Evolutionary conservation across 2,888 invertebrate species (phyloP).

Genomic region (Psococerastis gibbosa): DNA sequence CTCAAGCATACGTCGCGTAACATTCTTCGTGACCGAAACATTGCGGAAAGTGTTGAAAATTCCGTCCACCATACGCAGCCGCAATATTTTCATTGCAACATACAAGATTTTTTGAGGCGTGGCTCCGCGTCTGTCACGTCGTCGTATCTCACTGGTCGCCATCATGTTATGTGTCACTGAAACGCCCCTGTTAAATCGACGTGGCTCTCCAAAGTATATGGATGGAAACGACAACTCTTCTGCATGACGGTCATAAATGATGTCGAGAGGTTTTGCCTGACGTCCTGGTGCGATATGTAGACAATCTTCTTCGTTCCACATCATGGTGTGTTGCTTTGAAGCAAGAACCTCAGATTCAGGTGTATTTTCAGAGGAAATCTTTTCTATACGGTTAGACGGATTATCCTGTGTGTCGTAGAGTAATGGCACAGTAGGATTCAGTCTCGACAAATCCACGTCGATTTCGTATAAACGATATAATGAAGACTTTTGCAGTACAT

Average conservation of each 20-base stretch:
- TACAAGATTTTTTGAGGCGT: constrained; percentile 17
- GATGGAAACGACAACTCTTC: constrained; percentile 25
- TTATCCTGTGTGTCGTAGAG: background rate
- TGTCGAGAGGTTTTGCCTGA: constrained; percentile 19
- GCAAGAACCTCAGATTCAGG: constrained; percentile 19
- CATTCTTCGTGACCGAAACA: constrained; percentile 19
- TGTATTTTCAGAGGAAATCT: constrained; percentile 14
- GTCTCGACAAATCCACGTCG: background rate
- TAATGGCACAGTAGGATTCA: no score
- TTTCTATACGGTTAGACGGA: background rate
- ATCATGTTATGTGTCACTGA: constrained; percentile 16
- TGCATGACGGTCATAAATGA: constrained; percentile 24
- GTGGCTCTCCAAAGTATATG: constrained; percentile 23
- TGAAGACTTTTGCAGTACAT: constrained; percentile 10
- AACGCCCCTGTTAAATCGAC: constrained; percentile 19
- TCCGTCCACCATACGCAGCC: constrained; percentile 16
- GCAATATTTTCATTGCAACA: constrained; percentile 20
- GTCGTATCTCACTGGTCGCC: constrained; percentile 23
- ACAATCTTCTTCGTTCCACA: constrained; percentile 17
- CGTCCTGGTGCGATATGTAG: constrained; percentile 17
- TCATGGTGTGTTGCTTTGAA: constrained; percentile 18
- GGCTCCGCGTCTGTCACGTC: constrained; percentile 23
- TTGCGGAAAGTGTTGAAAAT: constrained; percentile 19
- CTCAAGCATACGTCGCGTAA: constrained; percentile 21
- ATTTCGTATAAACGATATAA: constrained; percentile 11